Percentiles rank a stretch among this genome's conserved stretches.
phyloP scores from a whole-genome alignment of 2,888 invertebrate genomes.

The Acheta domesticus region DNA sequence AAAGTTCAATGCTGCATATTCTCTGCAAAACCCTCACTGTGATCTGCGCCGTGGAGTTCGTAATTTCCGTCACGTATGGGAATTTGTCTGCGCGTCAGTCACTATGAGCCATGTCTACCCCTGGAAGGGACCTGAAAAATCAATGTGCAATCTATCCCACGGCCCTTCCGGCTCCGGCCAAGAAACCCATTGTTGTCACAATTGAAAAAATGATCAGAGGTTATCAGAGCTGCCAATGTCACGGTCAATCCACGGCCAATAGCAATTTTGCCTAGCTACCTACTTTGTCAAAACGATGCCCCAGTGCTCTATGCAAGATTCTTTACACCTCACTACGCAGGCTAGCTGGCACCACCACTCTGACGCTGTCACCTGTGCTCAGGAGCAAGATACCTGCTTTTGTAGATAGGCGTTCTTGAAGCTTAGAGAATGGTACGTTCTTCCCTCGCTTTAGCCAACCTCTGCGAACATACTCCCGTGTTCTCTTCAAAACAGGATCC shows the following conservation, averaged over 20 bases:
- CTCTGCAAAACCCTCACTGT: too few species aligned
- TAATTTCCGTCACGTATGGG: too few species aligned
- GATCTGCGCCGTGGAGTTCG: too few species aligned
- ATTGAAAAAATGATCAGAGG: too few species aligned
- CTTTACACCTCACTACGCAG: background rate
- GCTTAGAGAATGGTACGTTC: background rate
- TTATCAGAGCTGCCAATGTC: background rate
- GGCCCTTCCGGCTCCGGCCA: too few species aligned
- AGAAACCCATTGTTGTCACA: too few species aligned
- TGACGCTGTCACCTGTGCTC: background rate
- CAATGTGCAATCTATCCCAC: too few species aligned
- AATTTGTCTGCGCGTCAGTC: too few species aligned
- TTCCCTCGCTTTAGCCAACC: background rate
- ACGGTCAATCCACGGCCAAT: background rate
- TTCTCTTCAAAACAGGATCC: background rate
- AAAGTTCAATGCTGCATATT: too few species aligned
- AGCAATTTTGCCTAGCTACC: background rate
- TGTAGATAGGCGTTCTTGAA: background rate
- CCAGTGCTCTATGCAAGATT: background rate
- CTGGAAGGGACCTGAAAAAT: too few species aligned
- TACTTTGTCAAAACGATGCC: background rate
- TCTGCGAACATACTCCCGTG: background rate
- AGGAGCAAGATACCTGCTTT: background rate
- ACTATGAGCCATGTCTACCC: too few species aligned
- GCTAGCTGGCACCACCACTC: background rate